Evolutionary conservation across 2,888 invertebrate species (phyloP).

Genomic region (Ichneumoninae sp.): DNA sequence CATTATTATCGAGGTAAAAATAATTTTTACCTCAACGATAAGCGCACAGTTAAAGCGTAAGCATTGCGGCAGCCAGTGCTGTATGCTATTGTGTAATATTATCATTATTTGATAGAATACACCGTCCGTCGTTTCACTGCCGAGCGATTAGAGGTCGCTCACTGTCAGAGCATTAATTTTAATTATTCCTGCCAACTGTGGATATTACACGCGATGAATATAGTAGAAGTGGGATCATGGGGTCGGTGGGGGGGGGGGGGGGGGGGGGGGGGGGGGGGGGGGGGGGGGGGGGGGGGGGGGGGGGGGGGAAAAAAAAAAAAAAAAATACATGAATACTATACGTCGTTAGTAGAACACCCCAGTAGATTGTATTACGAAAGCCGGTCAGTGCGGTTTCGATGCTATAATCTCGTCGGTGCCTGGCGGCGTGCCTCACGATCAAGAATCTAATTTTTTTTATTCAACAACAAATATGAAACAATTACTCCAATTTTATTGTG

Average conservation of each 20-base stretch:
- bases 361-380: constrained; percentile 28
- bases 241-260: constrained; percentile 57
- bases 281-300: constrained; percentile 56
- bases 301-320: too few relatives aligned
- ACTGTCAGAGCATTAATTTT: constrained; percentile 77
- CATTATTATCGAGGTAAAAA: background rate
- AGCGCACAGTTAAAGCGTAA: background rate
- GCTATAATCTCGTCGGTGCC: constrained; percentile 24
- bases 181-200: constrained; percentile 75
- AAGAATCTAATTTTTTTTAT: constrained; percentile 1
- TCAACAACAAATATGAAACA: background rate
- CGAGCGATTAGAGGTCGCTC: constrained; percentile 62
- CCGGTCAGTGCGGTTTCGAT: constrained; percentile 21
- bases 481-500: background rate
- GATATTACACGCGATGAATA: constrained; percentile 73
- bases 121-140: constrained; percentile 25
- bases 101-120: constrained; percentile 40
- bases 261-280: constrained; percentile 56
- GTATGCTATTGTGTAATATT: constrained; percentile 24
- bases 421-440: constrained; percentile 13
- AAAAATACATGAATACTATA: too few relatives aligned
- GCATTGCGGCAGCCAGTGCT: background rate
- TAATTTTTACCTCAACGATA: background rate
- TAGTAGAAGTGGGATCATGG: constrained; percentile 70
- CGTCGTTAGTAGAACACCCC: constrained; percentile 1